Base-by-base conservation (phyloP, 1,140 invertebrate species). In the Drosophila eugracilis region DNA sequence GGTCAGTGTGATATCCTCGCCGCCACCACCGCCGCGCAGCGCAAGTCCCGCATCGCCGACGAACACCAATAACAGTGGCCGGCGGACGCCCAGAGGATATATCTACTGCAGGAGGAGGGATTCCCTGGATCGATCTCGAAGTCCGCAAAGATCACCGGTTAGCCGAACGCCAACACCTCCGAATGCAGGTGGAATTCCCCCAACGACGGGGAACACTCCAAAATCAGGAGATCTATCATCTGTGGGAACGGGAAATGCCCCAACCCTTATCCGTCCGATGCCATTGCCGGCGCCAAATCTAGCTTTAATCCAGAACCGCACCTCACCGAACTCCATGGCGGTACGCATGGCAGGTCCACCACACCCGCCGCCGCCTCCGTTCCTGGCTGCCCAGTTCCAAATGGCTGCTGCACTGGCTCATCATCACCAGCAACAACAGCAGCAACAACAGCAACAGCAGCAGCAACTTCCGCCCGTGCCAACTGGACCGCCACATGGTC, bases 311-410 rank as follows among this genome's bases (percentile, higher is more conserved):
- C 78, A 62, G 54, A 85, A 55, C 44, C 62, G 83, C 58, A 70
- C 70, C 30, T 86, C 74, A 5, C 69, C 81, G 9, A 69, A 73
- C 26, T 48, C 67, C 9, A 32, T 86, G 6, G 60, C 92, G 62
- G 92, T 91, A 22, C 86, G 88, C 4, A 92, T 92, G 34, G 19
- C 70, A 10, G 77, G 66, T 15, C 39, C 70, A 12, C 42, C 63
- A 15, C 67, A 70, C 30, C 74, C 72, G 30, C 81, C 86, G 1
- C 71, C 72, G 32, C 95, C 95, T 5, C 95, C 96, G 84, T 95
- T 95, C 74, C 92, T 96, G 36, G 94, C 93, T 12, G 90, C 90
- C 17, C 95, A 95, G 74, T 94, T 95, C 59, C 94, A 95, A 76
- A 94, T 95, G 69, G 94, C 95, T 1, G 94, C 94, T 1, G 94